phyloP scores from a whole-genome alignment of 1,140 invertebrate species.

The Ooceraea biroi region DNA sequence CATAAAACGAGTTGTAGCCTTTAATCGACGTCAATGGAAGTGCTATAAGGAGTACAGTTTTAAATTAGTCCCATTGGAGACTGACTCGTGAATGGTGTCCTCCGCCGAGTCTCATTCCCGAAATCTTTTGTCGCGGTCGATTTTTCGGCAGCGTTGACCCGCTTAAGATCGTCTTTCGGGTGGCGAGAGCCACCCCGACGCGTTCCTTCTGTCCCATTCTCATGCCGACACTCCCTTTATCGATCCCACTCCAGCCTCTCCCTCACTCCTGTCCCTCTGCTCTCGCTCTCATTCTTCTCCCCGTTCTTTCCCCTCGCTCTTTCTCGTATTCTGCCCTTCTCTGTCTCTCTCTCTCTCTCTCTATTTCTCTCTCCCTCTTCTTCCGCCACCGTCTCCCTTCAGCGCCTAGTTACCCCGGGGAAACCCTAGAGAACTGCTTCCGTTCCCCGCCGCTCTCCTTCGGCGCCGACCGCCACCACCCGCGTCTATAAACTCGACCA shows the following conservation, averaged over 20 bases:
- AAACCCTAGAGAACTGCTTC: slow-evolving; percentile 75
- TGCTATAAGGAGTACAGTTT: neutral
- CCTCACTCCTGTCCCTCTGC: slow-evolving; percentile 71
- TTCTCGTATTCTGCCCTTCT: slow-evolving; percentile 52
- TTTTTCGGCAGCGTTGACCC: slow-evolving; percentile 66
- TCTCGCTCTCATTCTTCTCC: slow-evolving; percentile 73
- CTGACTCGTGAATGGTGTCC: neutral
- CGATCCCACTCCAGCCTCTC: slow-evolving; percentile 77
- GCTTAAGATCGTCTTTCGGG: slow-evolving; percentile 77
- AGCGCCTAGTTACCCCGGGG: slow-evolving; percentile 77
- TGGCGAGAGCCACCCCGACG: slow-evolving; percentile 73
- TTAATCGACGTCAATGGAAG: neutral
- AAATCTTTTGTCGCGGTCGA: slow-evolving; percentile 54
- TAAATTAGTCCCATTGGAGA: neutral
- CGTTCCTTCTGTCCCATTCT: slow-evolving; percentile 78
- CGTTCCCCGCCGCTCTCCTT: slow-evolving; percentile 64
- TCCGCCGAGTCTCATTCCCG: neutral
- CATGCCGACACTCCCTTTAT: slow-evolving; percentile 85
- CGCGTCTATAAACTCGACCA: slow-evolving; percentile 74
- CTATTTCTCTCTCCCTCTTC: slow-evolving; percentile 47
- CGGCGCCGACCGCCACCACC: slow-evolving; percentile 64
- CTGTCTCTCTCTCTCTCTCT: slow-evolving; percentile 37
- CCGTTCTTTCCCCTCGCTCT: slow-evolving; percentile 73
- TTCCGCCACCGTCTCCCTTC: slow-evolving; percentile 63
- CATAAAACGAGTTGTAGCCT: neutral